Conservation (phyloP, 2,113 vertebrate genomes). For the Notiomystis cincta region DNA sequence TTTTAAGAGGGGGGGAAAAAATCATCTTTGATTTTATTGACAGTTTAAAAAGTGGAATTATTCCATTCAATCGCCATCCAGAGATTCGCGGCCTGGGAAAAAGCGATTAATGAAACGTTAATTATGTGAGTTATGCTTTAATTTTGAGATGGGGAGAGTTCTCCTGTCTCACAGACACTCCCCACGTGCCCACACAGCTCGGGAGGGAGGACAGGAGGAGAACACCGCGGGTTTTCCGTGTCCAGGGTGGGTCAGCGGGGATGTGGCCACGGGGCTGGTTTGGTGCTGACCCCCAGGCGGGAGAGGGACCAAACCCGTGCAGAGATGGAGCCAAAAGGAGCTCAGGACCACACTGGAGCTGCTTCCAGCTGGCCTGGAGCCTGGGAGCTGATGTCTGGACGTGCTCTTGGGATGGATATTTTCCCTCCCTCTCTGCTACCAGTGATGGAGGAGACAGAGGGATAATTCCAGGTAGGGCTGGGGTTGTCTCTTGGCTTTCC, state of each 20-base stretch:
- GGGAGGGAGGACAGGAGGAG: not conserved
- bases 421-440: not conserved
- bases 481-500: not conserved
- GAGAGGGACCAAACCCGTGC: not conserved
- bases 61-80: not conserved
- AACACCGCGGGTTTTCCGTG: accelerated
- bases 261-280: not conserved
- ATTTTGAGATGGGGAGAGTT: not conserved
- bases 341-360: not conserved
- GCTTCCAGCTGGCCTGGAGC: slow-evolving; percentile 12
- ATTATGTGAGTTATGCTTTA: not conserved
- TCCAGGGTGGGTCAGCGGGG: not conserved
- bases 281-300: not conserved
- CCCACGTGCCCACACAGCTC: not conserved
- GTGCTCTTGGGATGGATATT: not conserved
- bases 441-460: not conserved
- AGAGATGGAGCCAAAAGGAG: not conserved
- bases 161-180: not conserved
- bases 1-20: not conserved
- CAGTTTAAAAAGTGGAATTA: not conserved
- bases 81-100: not conserved
- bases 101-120: not conserved
- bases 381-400: not conserved
- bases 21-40: not conserved
- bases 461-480: not conserved